phyloP scores from a whole-genome alignment of 2,113 vertebrate species.

The Lathamus discolor region DNA sequence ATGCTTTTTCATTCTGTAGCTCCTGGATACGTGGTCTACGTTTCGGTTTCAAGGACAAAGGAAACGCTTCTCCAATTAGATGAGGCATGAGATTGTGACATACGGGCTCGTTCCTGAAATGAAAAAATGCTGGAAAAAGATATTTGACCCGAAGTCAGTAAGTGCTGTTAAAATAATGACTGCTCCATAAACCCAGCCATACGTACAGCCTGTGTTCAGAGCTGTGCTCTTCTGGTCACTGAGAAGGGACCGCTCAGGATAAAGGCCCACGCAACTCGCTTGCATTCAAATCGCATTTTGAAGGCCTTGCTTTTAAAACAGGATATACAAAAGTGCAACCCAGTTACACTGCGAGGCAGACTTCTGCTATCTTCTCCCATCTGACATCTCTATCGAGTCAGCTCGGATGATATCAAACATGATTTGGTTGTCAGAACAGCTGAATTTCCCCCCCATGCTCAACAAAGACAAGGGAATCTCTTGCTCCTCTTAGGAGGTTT shows the following conservation, averaged over 20 bases:
- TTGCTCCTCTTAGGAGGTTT: not conserved
- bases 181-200: conserved; percentile 33
- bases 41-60: conserved; percentile 72
- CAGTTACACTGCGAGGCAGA: not conserved
- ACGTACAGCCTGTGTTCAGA: not conserved
- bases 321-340: not conserved
- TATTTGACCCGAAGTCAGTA: conserved; percentile 68
- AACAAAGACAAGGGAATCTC: not conserved
- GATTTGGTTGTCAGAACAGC: not conserved
- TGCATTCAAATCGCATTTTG: not conserved
- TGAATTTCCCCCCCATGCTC: not conserved
- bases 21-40: conserved; percentile 47
- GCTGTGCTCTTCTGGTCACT: rapidly evolving
- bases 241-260: not conserved
- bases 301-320: not conserved
- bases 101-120: conserved; percentile 53
- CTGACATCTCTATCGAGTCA: not conserved
- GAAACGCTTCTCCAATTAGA: conserved; percentile 74
- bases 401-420: not conserved
- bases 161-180: conserved; percentile 70
- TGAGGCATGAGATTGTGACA: conserved; percentile 63
- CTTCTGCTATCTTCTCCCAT: not conserved
- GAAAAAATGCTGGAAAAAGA: conserved; percentile 55
- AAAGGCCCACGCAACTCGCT: not conserved
- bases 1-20: conserved; percentile 57